A percentile compares a stretch with the other conserved stretches of the same genome.
phyloP scores from a whole-genome alignment of 2,888 invertebrate species.

The Apotomis capreana region DNA sequence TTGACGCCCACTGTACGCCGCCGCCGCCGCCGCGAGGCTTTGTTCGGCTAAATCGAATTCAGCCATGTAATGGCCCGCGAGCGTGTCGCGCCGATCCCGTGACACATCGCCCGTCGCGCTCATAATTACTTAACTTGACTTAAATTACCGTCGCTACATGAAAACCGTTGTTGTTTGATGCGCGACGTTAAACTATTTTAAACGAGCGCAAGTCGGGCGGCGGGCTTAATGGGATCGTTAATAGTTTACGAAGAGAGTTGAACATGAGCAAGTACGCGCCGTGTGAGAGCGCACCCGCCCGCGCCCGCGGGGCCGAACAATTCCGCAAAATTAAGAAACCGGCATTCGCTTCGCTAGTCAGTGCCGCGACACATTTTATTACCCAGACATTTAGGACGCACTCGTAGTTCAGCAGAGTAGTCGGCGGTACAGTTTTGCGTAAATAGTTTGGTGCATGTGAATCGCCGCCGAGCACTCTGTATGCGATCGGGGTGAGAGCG shows the following conservation, averaged over 20 bases:
- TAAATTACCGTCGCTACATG: constrained; percentile 23
- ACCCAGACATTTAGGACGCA: too few relatives aligned
- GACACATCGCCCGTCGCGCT: constrained; percentile 1
- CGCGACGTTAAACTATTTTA: constrained; percentile 28
- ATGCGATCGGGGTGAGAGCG: not conserved
- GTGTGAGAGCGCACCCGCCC: not conserved
- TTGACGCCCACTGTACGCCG: not conserved
- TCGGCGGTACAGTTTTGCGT: not conserved
- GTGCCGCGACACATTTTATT: too few relatives aligned
- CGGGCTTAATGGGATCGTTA: constrained; percentile 26
- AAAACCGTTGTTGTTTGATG: constrained; percentile 28
- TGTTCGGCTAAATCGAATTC: constrained; percentile 12
- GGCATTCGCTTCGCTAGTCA: too few relatives aligned
- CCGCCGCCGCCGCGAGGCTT: not conserved
- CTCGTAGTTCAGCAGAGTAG: too few relatives aligned
- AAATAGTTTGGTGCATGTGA: not conserved
- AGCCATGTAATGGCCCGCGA: not conserved
- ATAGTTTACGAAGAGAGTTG: constrained; percentile 26
- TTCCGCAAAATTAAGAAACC: too few relatives aligned
- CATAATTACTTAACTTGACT: constrained; percentile 19
- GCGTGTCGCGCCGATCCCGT: not conserved
- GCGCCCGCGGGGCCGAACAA: too few relatives aligned
- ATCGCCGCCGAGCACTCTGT: not conserved
- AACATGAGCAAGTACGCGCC: constrained; percentile 11
- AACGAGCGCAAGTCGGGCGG: constrained; percentile 26